Conservation (phyloP, 2,797 vertebrate species). For the Microchirus variegatus region DNA sequence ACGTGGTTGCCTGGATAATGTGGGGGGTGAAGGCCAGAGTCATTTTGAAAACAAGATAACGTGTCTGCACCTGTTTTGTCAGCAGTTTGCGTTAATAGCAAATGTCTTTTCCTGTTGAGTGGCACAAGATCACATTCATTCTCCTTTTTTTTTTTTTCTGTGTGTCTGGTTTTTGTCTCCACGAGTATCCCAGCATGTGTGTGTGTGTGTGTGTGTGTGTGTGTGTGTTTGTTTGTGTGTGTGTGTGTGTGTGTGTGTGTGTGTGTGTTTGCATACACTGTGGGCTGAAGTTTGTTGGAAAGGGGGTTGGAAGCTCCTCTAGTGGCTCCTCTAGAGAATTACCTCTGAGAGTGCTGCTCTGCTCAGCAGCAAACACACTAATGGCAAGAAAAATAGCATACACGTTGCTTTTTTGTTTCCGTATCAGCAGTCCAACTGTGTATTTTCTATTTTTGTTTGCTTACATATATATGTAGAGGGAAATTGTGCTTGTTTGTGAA, state of each 20-base stretch:
- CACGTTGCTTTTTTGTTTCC: slow-evolving; percentile 63
- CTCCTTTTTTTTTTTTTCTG: slow-evolving; percentile 8
- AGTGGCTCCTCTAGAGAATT: slow-evolving; percentile 78
- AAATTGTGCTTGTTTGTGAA: slow-evolving; percentile 65
- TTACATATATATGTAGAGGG: slow-evolving; percentile 60
- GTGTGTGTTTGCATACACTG: not conserved
- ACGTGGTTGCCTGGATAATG: slow-evolving; percentile 25
- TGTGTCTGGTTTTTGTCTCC: slow-evolving; percentile 28
- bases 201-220: slow-evolving; percentile 2
- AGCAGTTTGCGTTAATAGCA: slow-evolving; percentile 11
- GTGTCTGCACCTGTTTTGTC: slow-evolving; percentile 2
- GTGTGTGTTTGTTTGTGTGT: slow-evolving; percentile 8
- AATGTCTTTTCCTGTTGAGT: slow-evolving; percentile 16
- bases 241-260: slow-evolving; percentile 2
- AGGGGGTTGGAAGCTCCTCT: slow-evolving; percentile 77
- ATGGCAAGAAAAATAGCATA: slow-evolving; percentile 73
- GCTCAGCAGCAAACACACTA: slow-evolving; percentile 69
- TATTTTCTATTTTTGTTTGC: slow-evolving; percentile 67
- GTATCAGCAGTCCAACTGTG: slow-evolving; percentile 66
- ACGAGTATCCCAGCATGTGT: slow-evolving; percentile 7
- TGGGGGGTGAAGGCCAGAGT: slow-evolving; percentile 8
- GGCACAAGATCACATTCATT: slow-evolving; percentile 18
- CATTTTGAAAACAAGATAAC: slow-evolving; percentile 4
- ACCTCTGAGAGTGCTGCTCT: slow-evolving; percentile 62
- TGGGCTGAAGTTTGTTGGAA: slow-evolving; percentile 59